Evolutionary conservation across 2,888 invertebrate genomes (phyloP), one percentile per base, ranked within the genome.

Genomic region (Drosophila peninsularis): DNA sequence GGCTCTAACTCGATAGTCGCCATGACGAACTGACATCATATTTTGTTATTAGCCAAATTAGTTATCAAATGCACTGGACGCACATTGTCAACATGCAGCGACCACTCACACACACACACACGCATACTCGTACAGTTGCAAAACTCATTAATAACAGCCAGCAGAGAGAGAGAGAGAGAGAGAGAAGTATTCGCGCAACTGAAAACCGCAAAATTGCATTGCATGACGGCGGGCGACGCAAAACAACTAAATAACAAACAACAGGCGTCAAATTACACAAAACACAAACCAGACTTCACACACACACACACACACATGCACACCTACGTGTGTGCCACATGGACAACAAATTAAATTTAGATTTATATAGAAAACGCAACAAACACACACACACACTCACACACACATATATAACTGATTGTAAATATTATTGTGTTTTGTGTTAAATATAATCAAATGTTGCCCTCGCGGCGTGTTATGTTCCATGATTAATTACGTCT

Each of bases 211-310:
- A 84, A 84, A 84, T 84, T 88, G 89, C 87, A 84, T 84, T 88
- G 83, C 87, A 86, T 86, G 83, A 86, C 87, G 69, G 54, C 52
- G 74, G 66, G 53, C 60, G 73, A 83, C 70, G 75, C 69, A 75
- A 79, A 83, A 84, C 84, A 84, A 84, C 83, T 88, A 84, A 84
- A 84, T 84, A 87, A 89, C 89, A 84, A 88, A 84, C 86, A 83
- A 88, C 82, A 84, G 84, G 84, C 84, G 84, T 89, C 84, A 85
- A 85, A 81, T 87, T 89, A 87, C 89, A 88, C 84, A 86, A 75
- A 80, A 70, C 75, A 80, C 63, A 78, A 70, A 76, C 75, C 82
- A 81, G 63, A 78, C 53, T 45, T 49, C 62, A 64, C 61, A 68
- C 56, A 62, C 52, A 64, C 41, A 62, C 36, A 63, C 27, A 30